Evolutionary conservation across 2,888 invertebrate species (phyloP), one percentile per base, ranked within the genome.

Genomic region (Trisateles emortualis): DNA sequence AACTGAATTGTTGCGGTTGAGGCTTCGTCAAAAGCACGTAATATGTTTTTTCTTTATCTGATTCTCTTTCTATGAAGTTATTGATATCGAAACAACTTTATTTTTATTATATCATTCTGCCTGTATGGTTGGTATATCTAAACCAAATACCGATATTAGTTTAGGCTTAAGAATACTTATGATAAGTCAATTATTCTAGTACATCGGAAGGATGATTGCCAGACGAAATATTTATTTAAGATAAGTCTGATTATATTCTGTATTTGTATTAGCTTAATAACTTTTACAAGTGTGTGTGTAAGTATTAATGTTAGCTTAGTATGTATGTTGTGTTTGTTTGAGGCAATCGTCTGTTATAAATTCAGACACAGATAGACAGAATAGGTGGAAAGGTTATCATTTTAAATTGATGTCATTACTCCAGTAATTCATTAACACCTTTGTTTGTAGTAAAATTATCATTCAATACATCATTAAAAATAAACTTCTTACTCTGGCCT

Each of bases 1-100:
- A 66, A 71, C 67, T 67, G 61, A 67, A 72, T 69, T 72, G 61
- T 61, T 69, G 70, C 46, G 73, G 71, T 69, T 53, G 55, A 35
- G 35, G 11, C 36, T 39, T 43, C 16, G 36, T 42, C 32, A 22
- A 41, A 44, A 47, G 36, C 51, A 47, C 36, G 52, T 52, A 70
- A 52, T 64, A 55, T 54, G 54, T 70, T 70, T 66, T 67, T 58
- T 36, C 36, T 16, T 41, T 29, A 41, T 22, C 22, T 9, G 40
- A 33, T 24, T 19, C 33, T 35, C 40, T 44, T 30, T 41, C 49
- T 36, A 43, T 43, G 14, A 50, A 43, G 43, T 50, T 50, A 42
- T 43, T 38, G 36, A 19, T 24, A 24, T 30, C 11, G 22, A 3
- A 32, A 39, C 24, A 22, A 24, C 29, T 44, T 44, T 11, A 22